phyloP scores from a whole-genome alignment of 2,113 vertebrate genomes.

The Oenanthe melanoleuca region DNA sequence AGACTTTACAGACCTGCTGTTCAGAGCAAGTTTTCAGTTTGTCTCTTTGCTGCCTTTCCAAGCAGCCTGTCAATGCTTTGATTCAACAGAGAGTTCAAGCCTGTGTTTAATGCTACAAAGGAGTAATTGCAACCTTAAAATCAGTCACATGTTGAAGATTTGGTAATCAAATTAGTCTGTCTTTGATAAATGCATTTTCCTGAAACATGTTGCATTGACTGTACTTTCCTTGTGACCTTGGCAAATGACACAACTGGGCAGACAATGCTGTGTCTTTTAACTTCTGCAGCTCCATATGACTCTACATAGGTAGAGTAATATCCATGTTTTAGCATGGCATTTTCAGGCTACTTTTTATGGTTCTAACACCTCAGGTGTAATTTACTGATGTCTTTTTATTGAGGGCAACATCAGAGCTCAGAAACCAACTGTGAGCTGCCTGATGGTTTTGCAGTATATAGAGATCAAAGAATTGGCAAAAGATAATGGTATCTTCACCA shows the following conservation, averaged over 20 bases:
- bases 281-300: background rate
- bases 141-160: background rate
- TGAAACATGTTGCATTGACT: background rate
- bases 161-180: background rate
- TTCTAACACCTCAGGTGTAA: background rate
- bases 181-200: slow-evolving; percentile 3
- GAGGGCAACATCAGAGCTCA: background rate
- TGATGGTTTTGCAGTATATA: background rate
- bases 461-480: background rate
- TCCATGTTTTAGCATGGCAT: background rate
- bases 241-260: background rate
- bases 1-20: background rate
- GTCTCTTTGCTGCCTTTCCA: background rate
- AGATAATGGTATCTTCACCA: background rate
- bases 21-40: background rate
- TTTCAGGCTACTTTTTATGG: background rate
- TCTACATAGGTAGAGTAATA: background rate
- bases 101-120: background rate
- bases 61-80: background rate
- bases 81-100: background rate
- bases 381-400: background rate
- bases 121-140: background rate
- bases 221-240: background rate
- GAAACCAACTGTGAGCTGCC: background rate
- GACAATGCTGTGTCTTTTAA: background rate